Evolutionary conservation across 2,797 vertebrate genomes (phyloP), one percentile per base, ranked within the genome.

Genomic region (Dipus sagitta): DNA sequence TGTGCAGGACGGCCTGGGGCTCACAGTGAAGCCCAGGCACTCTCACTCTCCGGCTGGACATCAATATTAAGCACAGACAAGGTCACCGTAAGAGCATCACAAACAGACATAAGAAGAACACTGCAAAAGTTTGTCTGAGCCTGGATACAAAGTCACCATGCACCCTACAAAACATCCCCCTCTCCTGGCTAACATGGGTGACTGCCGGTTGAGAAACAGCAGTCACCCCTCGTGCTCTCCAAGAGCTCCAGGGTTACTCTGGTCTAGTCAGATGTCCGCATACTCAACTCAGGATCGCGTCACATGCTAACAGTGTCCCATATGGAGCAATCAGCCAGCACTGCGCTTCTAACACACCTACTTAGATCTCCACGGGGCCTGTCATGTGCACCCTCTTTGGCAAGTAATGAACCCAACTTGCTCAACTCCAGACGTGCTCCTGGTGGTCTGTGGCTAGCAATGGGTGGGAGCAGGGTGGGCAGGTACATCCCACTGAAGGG

Each of bases 51-150:
- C 42, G 64, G 14, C 12, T 78, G 54, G 70, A 93, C 58, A 38
- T 28, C 67, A 86, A 85, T 81, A 92, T 64, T 70, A 92, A 92
- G 21, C 64, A 85, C 65, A 62, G 64, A 81, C 52, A 64, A 85
- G 84, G 71, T 76, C 82, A 93, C 71, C 72, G 85, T 52, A 58
- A 71, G 76, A 90, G 78, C 38, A 86, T 17, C 70, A 85, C 62
- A 88, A 88, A 93, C 67, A 94, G 72, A 96, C 91, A 91, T 95
- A 96, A 94, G 54, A 94, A 92, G 47, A 86, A 81, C 24, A 92
- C 60, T 89, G 92, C n/a, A 82, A 91, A 92, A 78, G 78, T 74
- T 23, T 86, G 64, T 74, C 88, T 88, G 70, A 62, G 42, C 47
- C 10, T 34, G 14, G 70, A 79, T 58, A 75, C 62, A 96, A 88